A percentile compares a stretch with the other conserved stretches of the same genome.
These are phyloP conservation scores for Dascyllus trimaculatus DNA, from an alignment of 2,113 vertebrate species.

Conservation along the genomic window DNA sequence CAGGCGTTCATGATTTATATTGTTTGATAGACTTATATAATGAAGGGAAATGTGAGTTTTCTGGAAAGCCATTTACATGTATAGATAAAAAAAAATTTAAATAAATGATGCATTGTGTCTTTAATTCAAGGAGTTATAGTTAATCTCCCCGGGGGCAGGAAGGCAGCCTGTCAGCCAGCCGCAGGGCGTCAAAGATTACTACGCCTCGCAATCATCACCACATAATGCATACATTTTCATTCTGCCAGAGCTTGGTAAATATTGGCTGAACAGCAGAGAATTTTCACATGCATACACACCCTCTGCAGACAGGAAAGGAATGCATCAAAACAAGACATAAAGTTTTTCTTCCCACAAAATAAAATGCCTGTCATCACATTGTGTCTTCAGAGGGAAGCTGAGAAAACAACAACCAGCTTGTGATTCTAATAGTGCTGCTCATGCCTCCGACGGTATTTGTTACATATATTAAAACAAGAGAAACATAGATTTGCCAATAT, in stretches of 20 bases:
- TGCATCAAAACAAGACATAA: background rate
- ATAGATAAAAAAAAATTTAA: conserved; percentile 31
- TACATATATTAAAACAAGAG: background rate
- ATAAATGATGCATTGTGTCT: conserved; percentile 49
- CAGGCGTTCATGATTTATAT: conserved; percentile 11
- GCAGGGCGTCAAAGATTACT: conserved; percentile 76
- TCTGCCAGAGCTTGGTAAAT: conserved; percentile 63
- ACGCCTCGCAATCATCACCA: conserved; percentile 65
- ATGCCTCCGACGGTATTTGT: conserved; percentile 20
- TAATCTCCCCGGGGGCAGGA: conserved; percentile 56
- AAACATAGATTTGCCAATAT: conserved; percentile 22
- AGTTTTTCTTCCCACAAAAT: background rate
- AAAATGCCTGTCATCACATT: background rate
- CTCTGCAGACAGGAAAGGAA: background rate
- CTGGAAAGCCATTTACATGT: conserved; percentile 25
- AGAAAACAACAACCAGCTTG: conserved; percentile 5
- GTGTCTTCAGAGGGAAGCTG: background rate
- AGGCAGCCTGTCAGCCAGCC: conserved; percentile 66
- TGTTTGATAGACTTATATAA: conserved; percentile 39
- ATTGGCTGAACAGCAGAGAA: conserved; percentile 24
- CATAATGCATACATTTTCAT: conserved; percentile 75
- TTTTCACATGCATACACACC: background rate
- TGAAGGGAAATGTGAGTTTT: background rate
- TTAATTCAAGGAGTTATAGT: conserved; percentile 37
- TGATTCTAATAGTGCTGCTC: conserved; percentile 19